phyloP scores from a whole-genome alignment of 92 coral and sea anemone genomes.

The Pocillopora meandrina region DNA sequence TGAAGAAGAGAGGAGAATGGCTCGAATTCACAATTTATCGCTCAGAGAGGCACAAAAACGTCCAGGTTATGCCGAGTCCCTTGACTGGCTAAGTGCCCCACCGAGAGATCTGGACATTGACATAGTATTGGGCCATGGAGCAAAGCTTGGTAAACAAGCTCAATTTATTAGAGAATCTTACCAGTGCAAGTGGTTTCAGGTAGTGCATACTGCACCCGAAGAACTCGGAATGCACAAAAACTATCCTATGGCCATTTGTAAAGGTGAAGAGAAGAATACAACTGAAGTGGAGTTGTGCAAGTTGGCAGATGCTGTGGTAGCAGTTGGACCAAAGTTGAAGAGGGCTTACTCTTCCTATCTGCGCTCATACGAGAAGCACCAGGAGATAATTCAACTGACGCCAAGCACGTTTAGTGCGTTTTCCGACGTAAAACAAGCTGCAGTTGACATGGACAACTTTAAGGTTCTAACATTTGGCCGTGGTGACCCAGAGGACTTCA shows the following conservation, averaged over 20 bases:
- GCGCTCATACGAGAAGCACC: neutral
- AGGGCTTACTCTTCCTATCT: neutral
- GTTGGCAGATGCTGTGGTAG: constrained; percentile 25
- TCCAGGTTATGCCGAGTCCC: neutral
- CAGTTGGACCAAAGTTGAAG: constrained; percentile 30
- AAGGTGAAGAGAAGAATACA: constrained; percentile 8
- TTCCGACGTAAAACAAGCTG: neutral
- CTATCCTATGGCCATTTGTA: constrained; percentile 2
- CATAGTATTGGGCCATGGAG: constrained; percentile 4
- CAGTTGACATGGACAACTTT: neutral
- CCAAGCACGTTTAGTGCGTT: neutral
- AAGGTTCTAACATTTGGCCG: constrained; percentile 12
- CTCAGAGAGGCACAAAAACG: neutral
- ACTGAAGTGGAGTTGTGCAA: constrained; percentile 23
- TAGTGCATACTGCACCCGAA: constrained; percentile 15
- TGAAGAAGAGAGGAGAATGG: neutral
- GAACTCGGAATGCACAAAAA: constrained; percentile 5
- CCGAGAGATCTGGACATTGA: constrained; percentile 8
- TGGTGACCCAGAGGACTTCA: constrained; percentile 26
- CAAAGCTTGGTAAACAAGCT: constrained; percentile 6
- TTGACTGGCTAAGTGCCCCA: neutral
- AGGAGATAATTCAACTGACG: neutral
- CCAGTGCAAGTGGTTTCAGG: constrained; percentile 8
- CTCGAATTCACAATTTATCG: neutral
- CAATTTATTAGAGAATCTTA: neutral